These are phyloP conservation scores for Mungos mungo DNA, from an alignment of 2,113 vertebrate genomes.

Conservation along the genomic window DNA sequence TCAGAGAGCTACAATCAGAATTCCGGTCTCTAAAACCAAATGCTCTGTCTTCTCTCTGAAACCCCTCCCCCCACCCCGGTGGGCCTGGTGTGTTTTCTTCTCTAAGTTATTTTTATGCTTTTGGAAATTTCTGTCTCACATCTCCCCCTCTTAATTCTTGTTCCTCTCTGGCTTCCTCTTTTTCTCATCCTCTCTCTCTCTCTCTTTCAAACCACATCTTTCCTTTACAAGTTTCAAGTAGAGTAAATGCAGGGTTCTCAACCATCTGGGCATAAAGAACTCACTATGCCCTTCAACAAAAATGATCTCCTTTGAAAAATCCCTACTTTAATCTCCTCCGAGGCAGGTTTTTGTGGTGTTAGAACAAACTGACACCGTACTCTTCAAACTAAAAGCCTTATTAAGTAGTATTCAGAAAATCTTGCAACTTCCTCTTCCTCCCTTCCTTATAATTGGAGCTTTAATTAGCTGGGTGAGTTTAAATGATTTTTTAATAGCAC, in stretches of 20 bases:
- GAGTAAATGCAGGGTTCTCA: constrained; percentile 57
- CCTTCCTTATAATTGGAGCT: constrained; percentile 66
- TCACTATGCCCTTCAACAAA: constrained; percentile 57
- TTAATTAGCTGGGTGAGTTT: constrained; percentile 72
- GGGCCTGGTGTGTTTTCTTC: background rate
- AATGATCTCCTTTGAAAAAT: constrained; percentile 71
- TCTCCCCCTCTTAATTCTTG: background rate
- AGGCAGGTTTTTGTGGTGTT: constrained; percentile 49
- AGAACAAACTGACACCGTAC: constrained; percentile 56
- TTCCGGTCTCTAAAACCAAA: background rate
- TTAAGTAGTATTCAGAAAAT: constrained; percentile 65
- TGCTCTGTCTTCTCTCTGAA: background rate
- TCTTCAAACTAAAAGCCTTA: constrained; percentile 64
- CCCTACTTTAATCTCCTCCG: constrained; percentile 61
- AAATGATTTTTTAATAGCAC: constrained; percentile 65
- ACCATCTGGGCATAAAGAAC: constrained; percentile 22
- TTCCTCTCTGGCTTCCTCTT: background rate
- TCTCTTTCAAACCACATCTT: background rate
- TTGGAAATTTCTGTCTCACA: background rate
- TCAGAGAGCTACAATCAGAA: background rate
- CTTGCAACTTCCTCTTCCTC: constrained; percentile 56
- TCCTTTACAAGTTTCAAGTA: constrained; percentile 63
- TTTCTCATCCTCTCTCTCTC: background rate
- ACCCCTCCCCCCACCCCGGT: background rate
- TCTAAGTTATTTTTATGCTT: background rate